Evolutionary conservation across 2,113 vertebrate species (phyloP).

Genomic region (Hemiprocne comata): DNA sequence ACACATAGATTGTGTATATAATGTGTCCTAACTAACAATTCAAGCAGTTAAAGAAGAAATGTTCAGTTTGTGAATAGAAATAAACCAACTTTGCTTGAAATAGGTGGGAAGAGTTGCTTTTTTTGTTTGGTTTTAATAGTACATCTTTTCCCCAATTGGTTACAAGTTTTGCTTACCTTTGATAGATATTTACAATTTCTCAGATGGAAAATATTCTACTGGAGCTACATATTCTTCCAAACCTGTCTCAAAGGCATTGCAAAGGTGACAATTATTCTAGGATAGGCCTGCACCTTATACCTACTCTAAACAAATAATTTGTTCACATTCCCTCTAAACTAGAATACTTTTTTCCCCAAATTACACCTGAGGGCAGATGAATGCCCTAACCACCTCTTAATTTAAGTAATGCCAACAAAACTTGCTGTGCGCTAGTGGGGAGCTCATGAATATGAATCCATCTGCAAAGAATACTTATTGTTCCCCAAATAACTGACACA

Average conservation of each 20-base stretch:
- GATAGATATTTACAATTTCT: neutral
- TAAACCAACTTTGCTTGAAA: neutral
- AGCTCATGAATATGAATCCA: neutral
- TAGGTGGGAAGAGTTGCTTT: neutral
- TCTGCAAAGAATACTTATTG: neutral
- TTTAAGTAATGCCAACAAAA: neutral
- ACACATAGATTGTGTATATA: fast-evolving
- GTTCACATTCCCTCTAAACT: neutral
- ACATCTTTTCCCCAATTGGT: neutral
- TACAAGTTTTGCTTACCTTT: neutral
- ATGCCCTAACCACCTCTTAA: neutral
- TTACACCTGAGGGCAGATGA: neutral
- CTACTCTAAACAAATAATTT: neutral
- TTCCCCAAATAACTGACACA: neutral
- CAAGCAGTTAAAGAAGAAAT: neutral
- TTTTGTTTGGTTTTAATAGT: neutral
- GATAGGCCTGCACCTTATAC: neutral
- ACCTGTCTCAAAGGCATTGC: neutral
- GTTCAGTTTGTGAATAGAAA: neutral
- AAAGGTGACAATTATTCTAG: neutral
- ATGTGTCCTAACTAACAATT: neutral
- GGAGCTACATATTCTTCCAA: neutral
- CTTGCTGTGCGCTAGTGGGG: neutral
- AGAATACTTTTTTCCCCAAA: neutral
- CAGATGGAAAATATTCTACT: neutral